phyloP scores from a whole-genome alignment of 2,113 vertebrate species.

The Pluvialis apricaria region DNA sequence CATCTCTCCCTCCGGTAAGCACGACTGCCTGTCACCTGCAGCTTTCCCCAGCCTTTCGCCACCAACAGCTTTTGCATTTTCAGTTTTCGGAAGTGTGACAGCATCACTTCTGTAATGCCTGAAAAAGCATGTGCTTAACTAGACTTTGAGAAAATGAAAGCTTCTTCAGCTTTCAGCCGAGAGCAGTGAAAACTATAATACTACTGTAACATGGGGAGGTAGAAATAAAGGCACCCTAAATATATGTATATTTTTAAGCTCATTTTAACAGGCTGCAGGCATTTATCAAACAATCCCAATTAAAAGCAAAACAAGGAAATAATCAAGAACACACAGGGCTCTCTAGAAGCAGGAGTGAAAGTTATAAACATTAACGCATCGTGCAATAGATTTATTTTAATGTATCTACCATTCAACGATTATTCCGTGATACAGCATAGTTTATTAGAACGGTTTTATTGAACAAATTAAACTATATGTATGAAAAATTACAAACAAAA shows the following conservation, averaged over 20 bases:
- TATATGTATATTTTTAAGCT: not conserved
- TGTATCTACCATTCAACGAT: not conserved
- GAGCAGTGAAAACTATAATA: fast-evolving
- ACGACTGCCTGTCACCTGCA: not conserved
- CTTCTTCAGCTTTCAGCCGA: not conserved
- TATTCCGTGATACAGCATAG: too few relatives aligned
- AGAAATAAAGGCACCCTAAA: too few relatives aligned
- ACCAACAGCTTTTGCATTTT: fast-evolving
- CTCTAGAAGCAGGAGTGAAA: not conserved
- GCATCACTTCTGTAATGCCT: not conserved
- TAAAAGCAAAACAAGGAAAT: not conserved
- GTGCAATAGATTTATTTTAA: not conserved
- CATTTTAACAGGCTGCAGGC: not conserved
- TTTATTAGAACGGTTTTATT: not conserved
- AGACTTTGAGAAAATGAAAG: not conserved
- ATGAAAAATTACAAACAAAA: not conserved
- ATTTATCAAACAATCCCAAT: not conserved
- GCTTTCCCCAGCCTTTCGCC: not conserved
- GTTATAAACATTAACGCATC: not conserved
- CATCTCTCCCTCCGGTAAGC: constrained; percentile 94
- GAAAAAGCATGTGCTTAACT: not conserved
- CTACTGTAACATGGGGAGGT: fast-evolving
- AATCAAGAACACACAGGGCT: not conserved
- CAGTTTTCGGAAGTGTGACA: too few relatives aligned
- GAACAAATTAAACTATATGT: fast-evolving